These are phyloP conservation scores for Typhlichthys eigenmanni DNA, from an alignment of 2,797 vertebrate species.

Conservation along the genomic window DNA sequence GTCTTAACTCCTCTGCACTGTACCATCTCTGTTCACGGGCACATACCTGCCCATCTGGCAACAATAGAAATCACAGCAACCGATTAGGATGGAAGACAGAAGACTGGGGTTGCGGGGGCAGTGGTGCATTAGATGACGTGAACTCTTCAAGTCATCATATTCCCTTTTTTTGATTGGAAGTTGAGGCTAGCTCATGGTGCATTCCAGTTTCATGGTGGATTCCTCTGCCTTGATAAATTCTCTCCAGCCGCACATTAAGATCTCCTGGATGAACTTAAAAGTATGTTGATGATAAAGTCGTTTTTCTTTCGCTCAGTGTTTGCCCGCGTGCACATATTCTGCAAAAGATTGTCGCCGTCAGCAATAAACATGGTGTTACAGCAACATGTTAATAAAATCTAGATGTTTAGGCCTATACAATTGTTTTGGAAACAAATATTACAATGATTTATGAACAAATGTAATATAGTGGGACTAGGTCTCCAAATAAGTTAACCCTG, in stretches of 20 bases:
- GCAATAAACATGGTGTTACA: no score
- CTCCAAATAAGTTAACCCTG: no score
- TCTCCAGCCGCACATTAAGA: slow-evolving; percentile 28
- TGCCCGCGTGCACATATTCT: slow-evolving; percentile 8
- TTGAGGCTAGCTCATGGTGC: slow-evolving; percentile 2
- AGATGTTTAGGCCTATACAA: no score
- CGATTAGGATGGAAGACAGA: slow-evolving; percentile 24
- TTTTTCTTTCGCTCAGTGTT: neutral
- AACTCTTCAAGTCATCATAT: slow-evolving; percentile 28
- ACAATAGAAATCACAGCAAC: slow-evolving; percentile 50
- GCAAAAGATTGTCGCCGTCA: no score
- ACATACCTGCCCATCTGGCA: slow-evolving; percentile 34
- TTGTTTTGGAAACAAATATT: no score
- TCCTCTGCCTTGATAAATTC: slow-evolving; percentile 17
- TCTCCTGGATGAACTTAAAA: slow-evolving; percentile 16
- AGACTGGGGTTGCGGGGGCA: neutral
- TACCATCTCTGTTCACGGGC: slow-evolving; percentile 15
- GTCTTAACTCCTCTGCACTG: slow-evolving; percentile 30
- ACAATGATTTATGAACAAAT: no score
- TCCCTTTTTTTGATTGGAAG: slow-evolving; percentile 37
- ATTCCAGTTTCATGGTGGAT: slow-evolving; percentile 10
- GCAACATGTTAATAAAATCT: no score
- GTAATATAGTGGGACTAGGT: no score
- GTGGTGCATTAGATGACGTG: slow-evolving; percentile 20
- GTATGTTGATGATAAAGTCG: neutral